phyloP scores from a whole-genome alignment of 2,888 invertebrate species.

The Conchocele bisecta region DNA sequence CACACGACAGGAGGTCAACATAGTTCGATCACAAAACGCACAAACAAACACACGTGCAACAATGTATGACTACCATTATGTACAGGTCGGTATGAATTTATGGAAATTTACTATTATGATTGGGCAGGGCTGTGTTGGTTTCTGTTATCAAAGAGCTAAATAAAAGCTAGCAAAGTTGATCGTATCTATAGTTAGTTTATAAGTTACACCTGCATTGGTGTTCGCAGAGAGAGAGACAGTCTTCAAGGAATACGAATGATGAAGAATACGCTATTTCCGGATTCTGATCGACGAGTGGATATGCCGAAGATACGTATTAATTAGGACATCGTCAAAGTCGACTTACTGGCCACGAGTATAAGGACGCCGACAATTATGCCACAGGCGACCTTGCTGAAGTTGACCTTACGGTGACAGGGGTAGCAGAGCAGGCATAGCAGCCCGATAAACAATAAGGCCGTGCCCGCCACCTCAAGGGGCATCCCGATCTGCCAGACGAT shows the following conservation, averaged over 20 bases:
- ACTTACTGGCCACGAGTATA: slow-evolving; percentile 40
- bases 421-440: slow-evolving; percentile 34
- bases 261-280: too few species aligned
- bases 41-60: too few species aligned
- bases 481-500: slow-evolving; percentile 38
- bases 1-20: too few species aligned
- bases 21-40: too few species aligned
- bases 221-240: neutral
- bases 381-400: slow-evolving; percentile 48
- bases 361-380: slow-evolving; percentile 32
- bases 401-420: slow-evolving; percentile 49
- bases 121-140: neutral
- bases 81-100: too few species aligned
- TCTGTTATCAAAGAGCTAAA: neutral
- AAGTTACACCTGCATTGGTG: neutral
- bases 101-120: too few species aligned
- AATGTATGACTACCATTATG: too few species aligned
- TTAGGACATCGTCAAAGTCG: neutral
- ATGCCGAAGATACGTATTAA: neutral
- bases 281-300: too few species aligned
- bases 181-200: neutral
- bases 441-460: slow-evolving; percentile 19
- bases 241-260: neutral
- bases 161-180: neutral
- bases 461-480: slow-evolving; percentile 38